Evolutionary conservation across 53 echinoderm and acorn worm species (phyloP).

Genomic region (Stichopus horrens): DNA sequence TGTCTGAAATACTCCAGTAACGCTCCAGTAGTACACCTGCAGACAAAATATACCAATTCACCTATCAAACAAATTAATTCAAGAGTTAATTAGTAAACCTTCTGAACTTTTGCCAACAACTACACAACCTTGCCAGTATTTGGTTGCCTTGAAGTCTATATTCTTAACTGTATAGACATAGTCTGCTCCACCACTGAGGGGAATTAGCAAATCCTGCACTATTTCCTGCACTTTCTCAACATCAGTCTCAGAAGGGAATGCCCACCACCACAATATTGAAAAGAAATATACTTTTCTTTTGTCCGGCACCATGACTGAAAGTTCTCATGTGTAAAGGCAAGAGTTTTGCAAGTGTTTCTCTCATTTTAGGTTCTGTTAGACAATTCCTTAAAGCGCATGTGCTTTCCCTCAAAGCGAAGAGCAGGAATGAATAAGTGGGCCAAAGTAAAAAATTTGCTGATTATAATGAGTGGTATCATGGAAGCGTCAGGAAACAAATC

Average conservation of each 20-base stretch:
- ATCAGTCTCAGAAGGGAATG: conserved; percentile 23
- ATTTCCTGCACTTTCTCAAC: neutral
- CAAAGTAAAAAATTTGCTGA: conserved; percentile 50
- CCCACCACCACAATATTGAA: neutral
- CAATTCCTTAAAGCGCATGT: conserved; percentile 54
- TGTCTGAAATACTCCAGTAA: conserved; percentile 22
- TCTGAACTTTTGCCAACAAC: conserved; percentile 37
- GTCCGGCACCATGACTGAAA: conserved; percentile 42
- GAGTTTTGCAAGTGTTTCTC: conserved; percentile 50
- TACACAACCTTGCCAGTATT: conserved; percentile 34
- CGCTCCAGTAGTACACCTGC: neutral
- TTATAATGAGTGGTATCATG: conserved; percentile 53
- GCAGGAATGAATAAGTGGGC: conserved; percentile 52
- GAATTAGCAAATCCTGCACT: conserved; percentile 38
- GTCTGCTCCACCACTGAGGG: conserved; percentile 29
- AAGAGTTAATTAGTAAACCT: conserved; percentile 14
- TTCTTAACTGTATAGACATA: conserved; percentile 34
- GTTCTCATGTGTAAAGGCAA: conserved; percentile 52
- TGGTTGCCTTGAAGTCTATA: conserved; percentile 38
- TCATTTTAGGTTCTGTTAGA: conserved; percentile 41
- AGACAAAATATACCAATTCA: conserved; percentile 32
- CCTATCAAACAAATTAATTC: conserved; percentile 39
- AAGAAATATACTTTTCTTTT: neutral
- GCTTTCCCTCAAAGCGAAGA: conserved; percentile 53
- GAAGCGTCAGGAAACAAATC: conserved; percentile 39